Evolutionary conservation across 1,140 invertebrate species (phyloP).

Genomic region (Bombus vancouverensis): DNA sequence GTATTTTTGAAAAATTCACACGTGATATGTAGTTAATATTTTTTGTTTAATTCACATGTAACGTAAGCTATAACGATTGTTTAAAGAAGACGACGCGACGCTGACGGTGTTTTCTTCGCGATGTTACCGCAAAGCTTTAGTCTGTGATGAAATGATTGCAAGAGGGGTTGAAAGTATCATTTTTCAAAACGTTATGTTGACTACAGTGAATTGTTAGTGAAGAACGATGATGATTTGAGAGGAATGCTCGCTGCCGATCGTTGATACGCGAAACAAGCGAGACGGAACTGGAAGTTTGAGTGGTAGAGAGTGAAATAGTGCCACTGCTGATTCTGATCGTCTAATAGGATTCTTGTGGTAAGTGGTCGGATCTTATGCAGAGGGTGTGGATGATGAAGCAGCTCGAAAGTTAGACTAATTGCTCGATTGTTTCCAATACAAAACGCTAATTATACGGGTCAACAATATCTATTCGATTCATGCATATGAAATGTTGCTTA

Average conservation of each 20-base stretch:
- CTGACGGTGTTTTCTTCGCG: not conserved
- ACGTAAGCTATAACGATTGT: not conserved
- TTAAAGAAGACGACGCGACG: not conserved
- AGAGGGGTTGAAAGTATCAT: too few relatives aligned
- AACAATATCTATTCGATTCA: not conserved
- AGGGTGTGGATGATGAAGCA: not conserved
- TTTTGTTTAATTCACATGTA: not conserved
- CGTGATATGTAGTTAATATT: not conserved
- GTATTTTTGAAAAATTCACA: not conserved
- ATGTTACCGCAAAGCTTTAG: not conserved
- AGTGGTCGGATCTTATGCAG: not conserved
- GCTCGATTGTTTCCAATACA: not conserved
- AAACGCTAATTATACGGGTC: not conserved
- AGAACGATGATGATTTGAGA: conserved; percentile 4
- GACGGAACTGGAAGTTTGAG: not conserved
- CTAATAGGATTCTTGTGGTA: conserved; percentile 22
- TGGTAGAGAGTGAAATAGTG: not conserved
- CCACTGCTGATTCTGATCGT: not conserved
- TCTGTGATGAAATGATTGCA: not conserved
- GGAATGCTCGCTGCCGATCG: not conserved
- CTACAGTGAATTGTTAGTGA: not conserved
- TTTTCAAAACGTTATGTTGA: too few relatives aligned
- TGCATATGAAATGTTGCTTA: not conserved
- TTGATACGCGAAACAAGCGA: not conserved
- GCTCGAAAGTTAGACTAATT: not conserved